Evolutionary conservation across 2,113 vertebrate genomes (phyloP).

Genomic region (Coptodon rendalli): DNA sequence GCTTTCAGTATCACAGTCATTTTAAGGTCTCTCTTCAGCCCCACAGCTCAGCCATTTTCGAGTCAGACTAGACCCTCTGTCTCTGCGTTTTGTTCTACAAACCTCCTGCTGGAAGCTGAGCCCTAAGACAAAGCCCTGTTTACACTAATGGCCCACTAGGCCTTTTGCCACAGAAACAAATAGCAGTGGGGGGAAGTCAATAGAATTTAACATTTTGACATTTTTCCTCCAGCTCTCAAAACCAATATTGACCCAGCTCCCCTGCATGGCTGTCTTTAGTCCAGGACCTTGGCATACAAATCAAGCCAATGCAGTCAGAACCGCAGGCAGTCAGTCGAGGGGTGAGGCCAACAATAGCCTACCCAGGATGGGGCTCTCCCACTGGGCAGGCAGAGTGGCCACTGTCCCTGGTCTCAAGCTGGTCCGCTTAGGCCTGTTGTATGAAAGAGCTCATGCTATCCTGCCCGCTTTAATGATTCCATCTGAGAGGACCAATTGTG

Average conservation of each 20-base stretch:
- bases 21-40: constrained; percentile 54
- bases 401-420: constrained; percentile 68
- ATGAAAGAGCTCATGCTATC: constrained; percentile 61
- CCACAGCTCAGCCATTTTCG: constrained; percentile 56
- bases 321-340: constrained; percentile 65
- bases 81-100: constrained; percentile 59
- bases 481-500: constrained; percentile 58
- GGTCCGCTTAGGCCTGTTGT: constrained; percentile 58
- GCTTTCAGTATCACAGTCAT: constrained; percentile 48
- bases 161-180: constrained; percentile 75
- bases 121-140: constrained; percentile 82
- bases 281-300: constrained; percentile 71
- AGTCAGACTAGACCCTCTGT: constrained; percentile 65
- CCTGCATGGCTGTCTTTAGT: constrained; percentile 74
- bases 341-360: constrained; percentile 66
- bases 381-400: constrained; percentile 48
- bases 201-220: constrained; percentile 76
- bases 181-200: constrained; percentile 67
- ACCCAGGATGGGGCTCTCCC: constrained; percentile 66
- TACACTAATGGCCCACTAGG: constrained; percentile 77
- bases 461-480: constrained; percentile 63
- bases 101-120: constrained; percentile 71
- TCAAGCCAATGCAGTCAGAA: constrained; percentile 66
- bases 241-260: constrained; percentile 78
- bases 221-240: constrained; percentile 77